Evolutionary conservation across 2,888 invertebrate species (phyloP), one percentile per base, ranked within the genome.

Genomic region (Pseudococcus longispinus): DNA sequence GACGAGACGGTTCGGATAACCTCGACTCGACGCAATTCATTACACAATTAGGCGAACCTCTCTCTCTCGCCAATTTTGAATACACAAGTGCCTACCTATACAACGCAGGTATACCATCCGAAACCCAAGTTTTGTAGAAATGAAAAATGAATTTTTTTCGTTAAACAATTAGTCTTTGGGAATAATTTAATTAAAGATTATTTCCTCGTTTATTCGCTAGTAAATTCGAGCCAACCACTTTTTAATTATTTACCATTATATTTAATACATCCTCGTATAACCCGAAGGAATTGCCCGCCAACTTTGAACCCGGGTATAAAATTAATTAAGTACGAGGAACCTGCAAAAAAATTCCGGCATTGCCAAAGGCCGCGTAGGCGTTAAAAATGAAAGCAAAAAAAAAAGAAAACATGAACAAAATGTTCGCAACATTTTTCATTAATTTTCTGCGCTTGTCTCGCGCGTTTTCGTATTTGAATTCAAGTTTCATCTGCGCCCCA

Each of bases 171-270:
- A 80, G 42, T 80, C 77, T 37, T 42, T 26, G 42, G 77, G 23
- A 80, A 80, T 80, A 80, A 80, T 80, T 80, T 80, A 80, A 80
- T 80, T 80, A 80, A 80, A 80, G 77, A 80, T 80, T 80, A 80
- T 42, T 80, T 42, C 37, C 77, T 80, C 20, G 77, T 80, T 80
- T 80, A 80, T 80, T 80, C 77, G 42, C 42, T 80, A 80, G 42
- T 70, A 29, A 70, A 70, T 70, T 70, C 77, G 77, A 20, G 77
- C 29, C 42, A 42, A 80, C 37, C 77, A 80, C 77, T 80, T 80
- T 80, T 80, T 80, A 80, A 80, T 80, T 42, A 80, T 80, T 80
- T 80, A 37, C 42, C 77, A 80, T 80, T 42, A 80, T 80, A 37
- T 80, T 80, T 80, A 80, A 80, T 80, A 80, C 77, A 42, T 80